Evolutionary conservation across 2,888 invertebrate genomes (phyloP), one percentile per base, ranked within the genome.

Genomic region (Dorcus parallelipipedus): DNA sequence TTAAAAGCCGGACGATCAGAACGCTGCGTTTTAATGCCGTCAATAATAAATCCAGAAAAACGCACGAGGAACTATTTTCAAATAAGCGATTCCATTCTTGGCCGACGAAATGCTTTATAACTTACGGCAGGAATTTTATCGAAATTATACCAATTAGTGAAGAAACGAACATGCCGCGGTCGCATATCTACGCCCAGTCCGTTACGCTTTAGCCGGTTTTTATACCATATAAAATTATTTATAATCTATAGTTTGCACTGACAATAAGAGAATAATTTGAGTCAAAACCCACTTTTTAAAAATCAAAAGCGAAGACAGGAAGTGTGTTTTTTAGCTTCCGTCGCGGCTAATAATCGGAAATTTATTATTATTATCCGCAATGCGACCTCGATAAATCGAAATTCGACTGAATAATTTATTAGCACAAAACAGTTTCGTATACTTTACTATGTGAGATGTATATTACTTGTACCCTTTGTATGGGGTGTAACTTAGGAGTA

Each of bases 101-200:
- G 10, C 23, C 39, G 54, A 47, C 62, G 59, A 64, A 61, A 65
- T 63, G 62, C 64, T 64, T 66, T 62, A 65, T 66, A 66, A 67
- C 65, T 64, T 63, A 59, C 63, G 56, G 56, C 51, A 54, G 61
- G 64, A 57, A 64, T 64, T 65, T 67, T 62, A 67, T 67, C 67
- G 64, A 65, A 67, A 65, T 67, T 65, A 60, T 60, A 59, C 64
- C 65, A 67, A 67, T 67, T 67, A 65, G 63, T 53, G 61, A 47
- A 60, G 59, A 60, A 51, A 54, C 49, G 56, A 52, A 47, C 56
- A 63, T 63, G 55, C 63, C 59, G 47, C 33, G 38, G 49, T 55
- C 59, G 42, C 57, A 55, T 56, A 56, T 51, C 56, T 52, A 38
- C 56, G 45, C 17, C 9, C 6, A 45, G 26, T 33, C 26, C 6